These are phyloP conservation scores for Dimorphilus gyrociliatus DNA, from an alignment of 2,888 invertebrate species.

Conservation along the genomic window DNA sequence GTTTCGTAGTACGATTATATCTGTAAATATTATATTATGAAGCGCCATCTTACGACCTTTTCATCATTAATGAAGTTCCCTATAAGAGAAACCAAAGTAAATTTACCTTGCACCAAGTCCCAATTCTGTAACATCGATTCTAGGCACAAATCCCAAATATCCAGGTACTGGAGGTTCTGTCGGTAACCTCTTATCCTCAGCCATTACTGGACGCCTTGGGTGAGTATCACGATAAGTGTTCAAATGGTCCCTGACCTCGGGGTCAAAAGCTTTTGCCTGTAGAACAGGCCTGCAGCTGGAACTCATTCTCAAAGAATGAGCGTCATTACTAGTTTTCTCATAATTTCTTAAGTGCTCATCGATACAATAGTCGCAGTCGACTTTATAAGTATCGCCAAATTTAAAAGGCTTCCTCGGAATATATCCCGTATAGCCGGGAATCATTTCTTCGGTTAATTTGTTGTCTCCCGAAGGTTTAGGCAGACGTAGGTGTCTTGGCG, in stretches of 20 bases:
- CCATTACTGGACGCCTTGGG: conserved; percentile 12
- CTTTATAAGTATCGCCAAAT: conserved; percentile 35
- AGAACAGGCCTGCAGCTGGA: conserved; percentile 20
- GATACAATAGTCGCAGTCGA: conserved; percentile 32
- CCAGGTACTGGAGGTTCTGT: conserved; percentile 36
- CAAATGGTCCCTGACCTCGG: conserved; percentile 24
- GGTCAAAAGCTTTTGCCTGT: conserved; percentile 25
- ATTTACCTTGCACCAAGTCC: conserved; percentile 27
- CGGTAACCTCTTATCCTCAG: conserved; percentile 22
- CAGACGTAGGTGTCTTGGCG: conserved; percentile 13
- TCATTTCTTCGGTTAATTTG: conserved; percentile 34
- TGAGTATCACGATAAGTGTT: conserved; percentile 28
- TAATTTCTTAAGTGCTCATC: conserved; percentile 25
- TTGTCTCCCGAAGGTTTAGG: conserved; percentile 32
- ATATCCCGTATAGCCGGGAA: conserved; percentile 36
- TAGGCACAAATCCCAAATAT: conserved; percentile 34
- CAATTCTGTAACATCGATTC: conserved; percentile 29
- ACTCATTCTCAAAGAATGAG: conserved; percentile 17
- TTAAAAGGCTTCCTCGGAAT: conserved; percentile 33
- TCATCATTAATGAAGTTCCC: too few species aligned
- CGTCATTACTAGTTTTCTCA: conserved; percentile 16
- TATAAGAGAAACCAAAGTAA: too few species aligned
- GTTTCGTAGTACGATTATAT: conserved; percentile 26
- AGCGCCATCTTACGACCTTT: too few species aligned
- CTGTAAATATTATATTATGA: conserved; percentile 12